Evolutionary conservation across 2,113 vertebrate genomes (phyloP), one percentile per base, ranked within the genome.

Genomic region (Epinephelus moara): DNA sequence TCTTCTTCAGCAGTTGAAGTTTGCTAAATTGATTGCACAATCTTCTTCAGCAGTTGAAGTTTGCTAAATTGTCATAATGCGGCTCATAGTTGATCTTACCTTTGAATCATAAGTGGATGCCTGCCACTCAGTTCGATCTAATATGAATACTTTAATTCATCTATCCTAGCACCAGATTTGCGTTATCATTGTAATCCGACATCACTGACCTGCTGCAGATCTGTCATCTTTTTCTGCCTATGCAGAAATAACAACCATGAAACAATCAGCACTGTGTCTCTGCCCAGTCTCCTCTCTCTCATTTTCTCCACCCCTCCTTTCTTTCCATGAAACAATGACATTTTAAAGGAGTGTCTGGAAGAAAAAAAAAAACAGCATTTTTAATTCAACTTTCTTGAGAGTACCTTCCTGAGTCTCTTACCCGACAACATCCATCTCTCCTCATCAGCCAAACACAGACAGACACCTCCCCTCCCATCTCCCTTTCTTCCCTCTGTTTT

Each of bases 401-500:
- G 53, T 73, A 75, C 74, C 85, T 93, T 96, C 96, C 95, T 95
- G 96, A 97, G 96, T 96, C 93, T 61, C 95, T 97, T 94, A 95
- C 96, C 56, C 95, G 94, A 94, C 93, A 95, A 94, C 96, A 97
- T 97, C 96, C 96, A 97, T 97, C 93, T 97, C 92, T 78, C 82
- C 88, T 92, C 93, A 91, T 80, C 89, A 88, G 82, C 81, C 90
- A 85, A 87, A 92, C 89, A 88, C 85, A 91, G 82, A 92, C 85
- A 86, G 84, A 81, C 47, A 7, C 95, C 90, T 91, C 93, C 81
- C 75, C 84, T 88, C 89, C 84, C 80, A 81, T 70, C 84, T 91
- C 85, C 87, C 91, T 94, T 86, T 90, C 88, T 66, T 82, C 88
- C 77, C 78, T 93, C 90, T 89, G 84, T 92, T 94, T 95, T 92